Conservation (phyloP, 2,888 invertebrate species). For the Hypselothyrea guttata region DNA sequence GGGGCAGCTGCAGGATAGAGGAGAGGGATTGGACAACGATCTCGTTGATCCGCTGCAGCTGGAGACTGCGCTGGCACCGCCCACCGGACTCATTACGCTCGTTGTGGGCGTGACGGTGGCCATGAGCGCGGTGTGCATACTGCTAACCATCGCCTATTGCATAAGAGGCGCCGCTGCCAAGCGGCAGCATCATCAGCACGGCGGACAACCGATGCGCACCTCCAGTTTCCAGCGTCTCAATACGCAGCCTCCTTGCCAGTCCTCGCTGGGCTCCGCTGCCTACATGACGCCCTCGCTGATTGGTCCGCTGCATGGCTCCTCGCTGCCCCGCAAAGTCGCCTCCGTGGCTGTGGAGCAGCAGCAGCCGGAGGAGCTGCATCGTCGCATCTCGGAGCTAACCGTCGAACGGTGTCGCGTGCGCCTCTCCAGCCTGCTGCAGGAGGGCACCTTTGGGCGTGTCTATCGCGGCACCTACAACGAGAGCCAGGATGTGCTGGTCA, state of each 20-base stretch:
- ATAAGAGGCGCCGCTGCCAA: constrained; percentile 81
- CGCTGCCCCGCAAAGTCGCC: constrained; percentile 79
- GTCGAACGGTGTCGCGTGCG: constrained; percentile 88
- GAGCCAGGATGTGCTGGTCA: constrained; percentile 90
- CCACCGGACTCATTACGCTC: constrained; percentile 80
- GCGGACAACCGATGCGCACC: constrained; percentile 81
- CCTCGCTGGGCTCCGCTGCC: constrained; percentile 65
- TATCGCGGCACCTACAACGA: constrained; percentile 91
- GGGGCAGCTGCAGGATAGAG: constrained; percentile 14
- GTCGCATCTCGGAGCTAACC: constrained; percentile 82
- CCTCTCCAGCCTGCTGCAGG: constrained; percentile 89
- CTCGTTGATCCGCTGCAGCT: constrained; percentile 79
- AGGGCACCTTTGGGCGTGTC: constrained; percentile 94
- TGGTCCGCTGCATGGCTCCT: constrained; percentile 78
- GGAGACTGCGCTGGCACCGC: constrained; percentile 80
- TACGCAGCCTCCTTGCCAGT: constrained; percentile 77
- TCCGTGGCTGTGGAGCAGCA: constrained; percentile 68
- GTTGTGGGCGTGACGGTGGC: constrained; percentile 81
- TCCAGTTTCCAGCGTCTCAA: constrained; percentile 82
- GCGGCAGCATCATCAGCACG: constrained; percentile 78
- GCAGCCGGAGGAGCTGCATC: constrained; percentile 81
- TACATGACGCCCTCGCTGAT: constrained; percentile 80
- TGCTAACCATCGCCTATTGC: constrained; percentile 81
- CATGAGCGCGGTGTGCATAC: constrained; percentile 78
- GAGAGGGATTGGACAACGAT: constrained; percentile 34